A percentile compares a stretch with the other conserved stretches of the same genome.
Conservation (phyloP, 2,113 vertebrate genomes). For the Symphodus melops region DNA sequence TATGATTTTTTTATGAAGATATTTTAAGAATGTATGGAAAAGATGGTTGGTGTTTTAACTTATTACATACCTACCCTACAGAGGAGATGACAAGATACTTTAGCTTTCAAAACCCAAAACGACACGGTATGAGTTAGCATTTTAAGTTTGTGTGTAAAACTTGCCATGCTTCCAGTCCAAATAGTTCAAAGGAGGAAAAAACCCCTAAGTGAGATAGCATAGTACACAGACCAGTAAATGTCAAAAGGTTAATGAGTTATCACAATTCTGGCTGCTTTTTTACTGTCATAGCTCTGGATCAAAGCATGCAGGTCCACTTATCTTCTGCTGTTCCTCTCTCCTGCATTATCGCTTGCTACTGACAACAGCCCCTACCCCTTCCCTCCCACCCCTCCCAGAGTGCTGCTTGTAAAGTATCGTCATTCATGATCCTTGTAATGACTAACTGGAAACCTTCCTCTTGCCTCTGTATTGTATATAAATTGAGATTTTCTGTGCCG, state of each 20-base stretch:
- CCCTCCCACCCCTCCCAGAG: constrained; percentile 43
- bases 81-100: constrained; percentile 13
- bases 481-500: constrained; percentile 80
- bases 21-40: constrained; percentile 37
- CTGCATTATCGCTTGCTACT: constrained; percentile 71
- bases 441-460: constrained; percentile 75
- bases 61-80: constrained; percentile 2
- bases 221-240: constrained; percentile 35
- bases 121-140: constrained; percentile 20
- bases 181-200: constrained; percentile 29
- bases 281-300: constrained; percentile 69
- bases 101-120: constrained; percentile 27
- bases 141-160: constrained; percentile 17
- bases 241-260: constrained; percentile 36
- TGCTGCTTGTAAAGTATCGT: constrained; percentile 79
- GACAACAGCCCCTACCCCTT: constrained; percentile 55
- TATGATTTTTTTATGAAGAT: constrained; percentile 34
- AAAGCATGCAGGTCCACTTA: constrained; percentile 73
- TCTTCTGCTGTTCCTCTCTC: constrained; percentile 65
- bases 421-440: constrained; percentile 72
- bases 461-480: constrained; percentile 87
- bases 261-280: constrained; percentile 65
- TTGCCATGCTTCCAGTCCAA: constrained; percentile 44
- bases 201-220: constrained; percentile 4
- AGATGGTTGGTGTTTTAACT: constrained; percentile 7